Percentiles rank a stretch among this genome's conserved stretches.
phyloP scores from a whole-genome alignment of 2,113 vertebrate species.

The Maccullochella peelii region DNA sequence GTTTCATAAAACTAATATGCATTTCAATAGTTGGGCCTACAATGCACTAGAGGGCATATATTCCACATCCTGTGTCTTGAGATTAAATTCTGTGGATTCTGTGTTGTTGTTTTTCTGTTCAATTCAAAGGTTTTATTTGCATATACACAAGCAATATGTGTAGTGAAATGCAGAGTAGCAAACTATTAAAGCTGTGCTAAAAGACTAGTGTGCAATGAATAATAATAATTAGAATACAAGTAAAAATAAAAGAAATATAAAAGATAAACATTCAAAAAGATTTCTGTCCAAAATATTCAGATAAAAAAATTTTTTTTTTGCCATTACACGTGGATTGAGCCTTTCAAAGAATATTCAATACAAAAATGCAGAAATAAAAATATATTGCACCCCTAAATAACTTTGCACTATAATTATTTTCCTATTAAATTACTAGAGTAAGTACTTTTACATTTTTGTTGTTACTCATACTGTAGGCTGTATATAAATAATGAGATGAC shows the following conservation, averaged over 20 bases:
- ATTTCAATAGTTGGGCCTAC: neutral
- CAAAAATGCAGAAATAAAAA: too few relatives aligned
- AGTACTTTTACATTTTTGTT: neutral
- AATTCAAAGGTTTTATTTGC: neutral
- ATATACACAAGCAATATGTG: neutral
- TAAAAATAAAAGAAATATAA: neutral
- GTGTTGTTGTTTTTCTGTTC: neutral
- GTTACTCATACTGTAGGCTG: neutral
- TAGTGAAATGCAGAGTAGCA: neutral
- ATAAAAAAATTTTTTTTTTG: neutral
- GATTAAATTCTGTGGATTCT: neutral
- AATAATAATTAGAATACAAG: neutral
- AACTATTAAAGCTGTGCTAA: neutral
- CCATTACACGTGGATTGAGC: neutral
- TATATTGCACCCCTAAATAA: neutral
- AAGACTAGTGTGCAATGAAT: neutral
- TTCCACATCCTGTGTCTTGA: neutral
- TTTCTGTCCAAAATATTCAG: too few relatives aligned
- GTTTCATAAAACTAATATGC: neutral
- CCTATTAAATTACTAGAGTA: neutral
- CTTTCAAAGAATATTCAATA: too few relatives aligned
- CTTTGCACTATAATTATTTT: neutral
- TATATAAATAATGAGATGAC: neutral
- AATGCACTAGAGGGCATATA: neutral
- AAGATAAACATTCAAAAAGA: neutral